Conservation (phyloP, 2,888 invertebrate species). For the Drosophila stalkeri region DNA sequence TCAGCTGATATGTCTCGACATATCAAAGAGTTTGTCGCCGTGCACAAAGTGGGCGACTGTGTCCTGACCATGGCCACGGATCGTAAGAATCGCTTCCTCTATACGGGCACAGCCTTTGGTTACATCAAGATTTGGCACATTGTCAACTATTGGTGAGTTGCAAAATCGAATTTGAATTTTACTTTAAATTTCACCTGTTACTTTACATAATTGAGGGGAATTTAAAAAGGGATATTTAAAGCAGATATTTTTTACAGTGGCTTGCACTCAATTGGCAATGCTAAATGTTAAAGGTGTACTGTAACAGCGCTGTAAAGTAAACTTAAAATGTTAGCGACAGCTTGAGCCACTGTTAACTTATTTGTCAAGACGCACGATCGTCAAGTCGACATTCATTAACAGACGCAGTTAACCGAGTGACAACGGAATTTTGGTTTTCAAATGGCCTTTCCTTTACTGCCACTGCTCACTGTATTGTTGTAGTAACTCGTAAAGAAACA, state of each 20-base stretch:
- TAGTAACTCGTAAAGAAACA: slow-evolving; percentile 18
- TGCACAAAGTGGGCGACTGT: slow-evolving; percentile 88
- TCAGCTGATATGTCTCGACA: no score
- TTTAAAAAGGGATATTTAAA: background rate
- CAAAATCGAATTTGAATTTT: background rate
- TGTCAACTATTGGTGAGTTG: slow-evolving; percentile 87
- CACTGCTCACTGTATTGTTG: slow-evolving; percentile 33
- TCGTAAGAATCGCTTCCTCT: slow-evolving; percentile 89
- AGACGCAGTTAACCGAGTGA: background rate
- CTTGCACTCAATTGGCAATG: background rate
- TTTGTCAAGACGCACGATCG: background rate
- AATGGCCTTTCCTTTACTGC: background rate
- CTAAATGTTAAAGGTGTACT: background rate
- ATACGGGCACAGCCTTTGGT: slow-evolving; percentile 90
- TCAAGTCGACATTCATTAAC: background rate
- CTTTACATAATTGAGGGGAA: background rate
- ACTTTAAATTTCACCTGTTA: background rate
- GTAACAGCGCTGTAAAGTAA: background rate
- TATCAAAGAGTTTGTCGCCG: slow-evolving; percentile 89
- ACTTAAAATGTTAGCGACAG: background rate
- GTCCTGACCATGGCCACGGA: slow-evolving; percentile 89
- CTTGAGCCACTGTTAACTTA: background rate
- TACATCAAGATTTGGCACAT: slow-evolving; percentile 93
- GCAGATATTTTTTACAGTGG: background rate
- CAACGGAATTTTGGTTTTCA: background rate